phyloP scores from a whole-genome alignment of 2,113 vertebrate genomes.

The Gopherus flavomarginatus region DNA sequence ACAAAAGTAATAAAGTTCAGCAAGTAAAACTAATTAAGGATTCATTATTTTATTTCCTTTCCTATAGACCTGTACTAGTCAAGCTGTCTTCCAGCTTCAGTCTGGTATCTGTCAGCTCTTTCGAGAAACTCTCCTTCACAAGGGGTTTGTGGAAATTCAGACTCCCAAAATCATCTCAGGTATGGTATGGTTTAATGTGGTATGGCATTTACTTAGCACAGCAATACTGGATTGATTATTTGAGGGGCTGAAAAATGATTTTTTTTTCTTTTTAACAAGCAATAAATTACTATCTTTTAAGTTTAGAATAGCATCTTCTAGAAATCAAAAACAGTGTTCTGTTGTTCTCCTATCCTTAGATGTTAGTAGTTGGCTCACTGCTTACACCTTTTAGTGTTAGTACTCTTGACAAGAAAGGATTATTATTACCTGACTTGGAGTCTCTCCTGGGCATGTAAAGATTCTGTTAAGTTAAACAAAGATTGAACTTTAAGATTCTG shows the following conservation, averaged over 20 bases:
- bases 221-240: not conserved
- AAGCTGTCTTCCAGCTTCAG: constrained; percentile 93
- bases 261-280: not conserved
- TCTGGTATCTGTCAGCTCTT: constrained; percentile 95
- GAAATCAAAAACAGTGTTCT: not conserved
- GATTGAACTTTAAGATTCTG: not conserved
- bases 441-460: not conserved
- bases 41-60: constrained; percentile 62
- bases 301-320: not conserved
- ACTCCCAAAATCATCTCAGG: constrained; percentile 99
- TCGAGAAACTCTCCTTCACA: constrained; percentile 92
- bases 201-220: not conserved
- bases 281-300: not conserved
- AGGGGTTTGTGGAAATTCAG: constrained; percentile 98
- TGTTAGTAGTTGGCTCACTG: not conserved
- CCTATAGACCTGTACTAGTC: constrained; percentile 94
- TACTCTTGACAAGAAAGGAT: not conserved
- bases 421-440: not conserved
- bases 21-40: constrained; percentile 27
- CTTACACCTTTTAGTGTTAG: not conserved
- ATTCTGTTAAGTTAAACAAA: not conserved
- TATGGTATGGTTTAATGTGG: constrained; percentile 67
- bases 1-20: constrained; percentile 13
- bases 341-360: not conserved
- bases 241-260: not conserved